Evolutionary conservation across 2,113 vertebrate species (phyloP).

Genomic region (Eira barbara): DNA sequence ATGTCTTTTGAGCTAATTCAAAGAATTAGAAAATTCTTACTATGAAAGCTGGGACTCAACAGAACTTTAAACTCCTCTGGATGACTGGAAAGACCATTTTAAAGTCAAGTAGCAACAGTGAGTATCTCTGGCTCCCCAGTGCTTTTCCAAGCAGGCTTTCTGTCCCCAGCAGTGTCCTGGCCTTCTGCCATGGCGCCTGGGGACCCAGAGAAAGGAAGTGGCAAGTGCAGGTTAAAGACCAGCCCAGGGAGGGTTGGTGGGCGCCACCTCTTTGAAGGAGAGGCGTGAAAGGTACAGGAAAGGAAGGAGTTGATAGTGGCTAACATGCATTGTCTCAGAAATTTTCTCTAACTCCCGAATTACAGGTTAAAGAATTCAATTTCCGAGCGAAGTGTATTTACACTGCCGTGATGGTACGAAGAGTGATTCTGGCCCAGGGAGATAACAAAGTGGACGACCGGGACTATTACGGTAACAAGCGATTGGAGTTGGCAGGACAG

Average conservation of each 20-base stretch:
- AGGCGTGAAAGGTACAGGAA: background rate
- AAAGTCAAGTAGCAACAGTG: background rate
- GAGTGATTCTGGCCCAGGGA: constrained; percentile 97
- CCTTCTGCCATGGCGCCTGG: background rate
- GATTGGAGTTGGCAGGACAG: constrained; percentile 97
- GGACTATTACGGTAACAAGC: constrained; percentile 99
- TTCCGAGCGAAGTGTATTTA: constrained; percentile 98
- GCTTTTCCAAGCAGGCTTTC: background rate
- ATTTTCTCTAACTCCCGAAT: constrained; percentile 30
- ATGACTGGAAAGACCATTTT: background rate
- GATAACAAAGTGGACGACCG: constrained; percentile 98
- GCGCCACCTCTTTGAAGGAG: background rate
- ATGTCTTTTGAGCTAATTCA: background rate
- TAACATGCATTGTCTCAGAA: background rate
- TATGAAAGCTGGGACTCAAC: background rate
- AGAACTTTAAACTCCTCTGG: background rate
- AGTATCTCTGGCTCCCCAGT: background rate
- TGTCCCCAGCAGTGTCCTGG: background rate
- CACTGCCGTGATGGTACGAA: constrained; percentile 97
- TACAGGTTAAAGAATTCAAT: constrained; percentile 98
- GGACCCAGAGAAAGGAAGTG: background rate
- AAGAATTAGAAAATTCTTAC: background rate
- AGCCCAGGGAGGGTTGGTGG: background rate
- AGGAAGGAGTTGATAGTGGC: background rate
- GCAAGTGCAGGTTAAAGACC: background rate